Percentiles rank a stretch among this genome's conserved stretches.
phyloP scores from a whole-genome alignment of 2,888 invertebrate genomes.

The Scrobipalpa atriplicella region DNA sequence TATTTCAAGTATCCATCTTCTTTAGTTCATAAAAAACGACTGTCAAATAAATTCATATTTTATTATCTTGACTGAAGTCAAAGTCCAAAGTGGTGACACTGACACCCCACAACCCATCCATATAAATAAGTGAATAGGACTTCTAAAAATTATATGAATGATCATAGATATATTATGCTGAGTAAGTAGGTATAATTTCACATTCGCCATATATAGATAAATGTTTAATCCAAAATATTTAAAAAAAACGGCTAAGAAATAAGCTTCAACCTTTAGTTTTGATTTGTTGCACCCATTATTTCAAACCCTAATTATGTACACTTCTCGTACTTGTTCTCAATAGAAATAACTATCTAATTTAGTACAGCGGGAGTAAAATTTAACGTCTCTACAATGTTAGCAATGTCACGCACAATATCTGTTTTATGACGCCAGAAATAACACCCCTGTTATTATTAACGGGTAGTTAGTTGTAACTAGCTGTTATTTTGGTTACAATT shows the following conservation, averaged over 20 bases:
- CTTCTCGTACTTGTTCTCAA: neutral
- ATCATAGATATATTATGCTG: too few relatives aligned
- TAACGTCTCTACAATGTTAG: constrained; percentile 20
- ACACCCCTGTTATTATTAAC: constrained; percentile 28
- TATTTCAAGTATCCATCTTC: neutral
- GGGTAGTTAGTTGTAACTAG: constrained; percentile 16
- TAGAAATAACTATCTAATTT: constrained; percentile 25
- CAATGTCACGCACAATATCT: constrained; percentile 31
- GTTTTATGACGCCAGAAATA: constrained; percentile 31
- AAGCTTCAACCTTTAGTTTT: neutral
- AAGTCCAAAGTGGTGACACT: too few relatives aligned
- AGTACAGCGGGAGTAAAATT: constrained; percentile 20
- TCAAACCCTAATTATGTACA: neutral
- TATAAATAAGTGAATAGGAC: too few relatives aligned
- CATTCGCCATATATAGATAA: too few relatives aligned
- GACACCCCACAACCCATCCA: too few relatives aligned
- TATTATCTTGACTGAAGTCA: too few relatives aligned
- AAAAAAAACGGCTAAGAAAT: neutral
- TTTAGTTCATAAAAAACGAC: too few relatives aligned
- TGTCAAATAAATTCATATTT: too few relatives aligned
- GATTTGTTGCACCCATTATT: constrained; percentile 7
- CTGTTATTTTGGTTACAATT: constrained; percentile 27
- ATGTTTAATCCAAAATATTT: too few relatives aligned
- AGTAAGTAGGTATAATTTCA: too few relatives aligned
- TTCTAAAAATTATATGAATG: too few relatives aligned